Evolutionary conservation across 2,888 invertebrate genomes (phyloP).

Genomic region (Dryobota labecula): DNA sequence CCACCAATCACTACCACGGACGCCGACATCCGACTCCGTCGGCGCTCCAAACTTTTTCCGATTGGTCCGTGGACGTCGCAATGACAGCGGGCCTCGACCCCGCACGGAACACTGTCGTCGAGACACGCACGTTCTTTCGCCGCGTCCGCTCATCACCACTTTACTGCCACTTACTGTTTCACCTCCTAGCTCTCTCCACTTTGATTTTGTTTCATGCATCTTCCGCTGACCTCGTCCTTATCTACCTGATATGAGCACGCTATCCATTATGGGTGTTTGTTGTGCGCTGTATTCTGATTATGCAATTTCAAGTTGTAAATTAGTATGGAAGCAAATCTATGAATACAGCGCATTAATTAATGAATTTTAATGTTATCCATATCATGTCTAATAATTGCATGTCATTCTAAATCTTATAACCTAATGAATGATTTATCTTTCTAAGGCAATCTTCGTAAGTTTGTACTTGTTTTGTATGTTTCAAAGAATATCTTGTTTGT

Average conservation of each 20-base stretch:
- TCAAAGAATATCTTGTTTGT: conserved; percentile 43
- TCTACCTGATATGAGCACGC: conserved; percentile 84
- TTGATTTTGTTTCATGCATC: conserved; percentile 84
- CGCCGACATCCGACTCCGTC: conserved; percentile 49
- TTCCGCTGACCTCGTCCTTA: conserved; percentile 85
- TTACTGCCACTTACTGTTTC: conserved; percentile 88
- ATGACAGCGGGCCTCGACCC: conserved; percentile 81
- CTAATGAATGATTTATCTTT: conserved; percentile 68
- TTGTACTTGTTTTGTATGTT: conserved; percentile 45
- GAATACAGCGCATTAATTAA: conserved; percentile 56
- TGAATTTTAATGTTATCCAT: conserved; percentile 52
- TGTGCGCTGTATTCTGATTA: conserved; percentile 65
- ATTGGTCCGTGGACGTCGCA: conserved; percentile 75
- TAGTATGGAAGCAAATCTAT: conserved; percentile 9
- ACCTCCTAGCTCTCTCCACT: conserved; percentile 85
- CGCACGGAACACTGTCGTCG: conserved; percentile 89
- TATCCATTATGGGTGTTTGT: conserved; percentile 74
- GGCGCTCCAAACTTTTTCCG: conserved; percentile 53
- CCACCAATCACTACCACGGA: conserved; percentile 67
- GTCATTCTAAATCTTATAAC: conserved; percentile 64
- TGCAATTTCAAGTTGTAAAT: conserved; percentile 10
- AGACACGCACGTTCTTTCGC: conserved; percentile 85
- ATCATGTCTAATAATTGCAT: conserved; percentile 68
- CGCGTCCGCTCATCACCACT: conserved; percentile 88
- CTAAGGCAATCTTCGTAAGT: conserved; percentile 70